Evolutionary conservation across 2,888 invertebrate genomes (phyloP), one percentile per base, ranked within the genome.

Genomic region (Heliconius ismenius): DNA sequence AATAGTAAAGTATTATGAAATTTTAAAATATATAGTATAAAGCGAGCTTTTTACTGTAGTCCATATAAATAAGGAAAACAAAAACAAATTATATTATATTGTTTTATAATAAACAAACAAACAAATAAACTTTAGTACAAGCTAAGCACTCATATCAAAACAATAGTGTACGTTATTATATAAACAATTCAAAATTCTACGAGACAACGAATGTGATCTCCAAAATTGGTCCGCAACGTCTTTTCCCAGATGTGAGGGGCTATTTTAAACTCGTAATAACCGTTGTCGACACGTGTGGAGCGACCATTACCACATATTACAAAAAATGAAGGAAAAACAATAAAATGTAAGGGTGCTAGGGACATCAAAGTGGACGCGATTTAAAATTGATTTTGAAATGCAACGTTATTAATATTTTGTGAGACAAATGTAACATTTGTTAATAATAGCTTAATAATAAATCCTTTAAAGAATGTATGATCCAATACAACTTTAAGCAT

Each of bases 211-310:
- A 87, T 84, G 85, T 84, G 84, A 86, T 87, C 87, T 85, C 86
- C 90, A 85, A 92, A 92, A 91, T 88, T 90, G 89, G 88, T 87
- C 88, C 87, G 84, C 89, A 85, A 82, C 86, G 82, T 78, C 83
- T 81, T 82, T 81, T 84, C 81, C 84, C 85, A 86, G 85, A 86
- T 90, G 89, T 89, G 89, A 86, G 85, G 83, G 90, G 94, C 92
- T 94, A 94, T 94, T 94, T 94, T 94, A 92, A 94, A 94, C 93
- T 92, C 94, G 89, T 94, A 92, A 92, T 91, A 94, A 92, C 91
- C 89, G 89, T 89, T 89, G 91, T 88, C 93, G 88, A 88, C 94
- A 94, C 93, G 92, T 93, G 93, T 93, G 94, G 88, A 88, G 84
- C 89, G 89, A 88, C 92, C 93, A 94, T 94, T 94, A 94, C 92